A percentile compares a stretch with the other conserved stretches of the same genome.
Conservation (phyloP, 1,140 invertebrate species). For the Solen grandis region DNA sequence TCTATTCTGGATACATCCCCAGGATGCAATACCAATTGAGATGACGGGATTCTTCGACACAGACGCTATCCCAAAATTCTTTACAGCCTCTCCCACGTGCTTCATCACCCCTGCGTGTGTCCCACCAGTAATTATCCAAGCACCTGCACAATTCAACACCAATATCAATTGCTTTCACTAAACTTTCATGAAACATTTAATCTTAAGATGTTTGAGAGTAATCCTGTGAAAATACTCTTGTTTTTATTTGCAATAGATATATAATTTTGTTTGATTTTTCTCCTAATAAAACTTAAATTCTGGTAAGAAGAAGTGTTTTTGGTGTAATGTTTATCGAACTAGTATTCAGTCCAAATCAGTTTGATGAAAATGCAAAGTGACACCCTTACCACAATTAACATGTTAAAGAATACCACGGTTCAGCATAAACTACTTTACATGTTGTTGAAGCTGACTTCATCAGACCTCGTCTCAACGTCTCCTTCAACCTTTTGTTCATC, state of each 20-base stretch:
- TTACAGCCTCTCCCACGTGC: constrained; percentile 81
- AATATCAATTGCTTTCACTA: background rate
- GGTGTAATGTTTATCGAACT: too few relatives aligned
- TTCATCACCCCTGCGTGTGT: constrained; percentile 81
- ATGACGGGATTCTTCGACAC: constrained; percentile 73
- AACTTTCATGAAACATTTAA: background rate
- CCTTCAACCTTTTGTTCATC: constrained; percentile 78
- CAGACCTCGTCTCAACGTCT: too few relatives aligned
- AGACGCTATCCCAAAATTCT: constrained; percentile 73
- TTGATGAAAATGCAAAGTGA: background rate
- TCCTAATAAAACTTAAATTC: too few relatives aligned
- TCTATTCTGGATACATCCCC: constrained; percentile 79
- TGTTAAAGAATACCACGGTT: background rate
- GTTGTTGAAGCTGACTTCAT: constrained; percentile 79
- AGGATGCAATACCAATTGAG: constrained; percentile 79
- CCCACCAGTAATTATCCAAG: constrained; percentile 82
- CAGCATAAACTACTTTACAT: constrained; percentile 69
- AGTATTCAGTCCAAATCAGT: background rate
- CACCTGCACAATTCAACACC: constrained; percentile 65
- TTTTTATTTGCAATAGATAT: too few relatives aligned
- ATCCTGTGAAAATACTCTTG: background rate
- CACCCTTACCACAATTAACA: too few relatives aligned
- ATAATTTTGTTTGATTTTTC: too few relatives aligned
- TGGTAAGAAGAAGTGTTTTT: too few relatives aligned
- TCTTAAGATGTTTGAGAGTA: background rate